phyloP scores from a whole-genome alignment of 2,797 vertebrate genomes.

The Pantherophis vulpinus region DNA sequence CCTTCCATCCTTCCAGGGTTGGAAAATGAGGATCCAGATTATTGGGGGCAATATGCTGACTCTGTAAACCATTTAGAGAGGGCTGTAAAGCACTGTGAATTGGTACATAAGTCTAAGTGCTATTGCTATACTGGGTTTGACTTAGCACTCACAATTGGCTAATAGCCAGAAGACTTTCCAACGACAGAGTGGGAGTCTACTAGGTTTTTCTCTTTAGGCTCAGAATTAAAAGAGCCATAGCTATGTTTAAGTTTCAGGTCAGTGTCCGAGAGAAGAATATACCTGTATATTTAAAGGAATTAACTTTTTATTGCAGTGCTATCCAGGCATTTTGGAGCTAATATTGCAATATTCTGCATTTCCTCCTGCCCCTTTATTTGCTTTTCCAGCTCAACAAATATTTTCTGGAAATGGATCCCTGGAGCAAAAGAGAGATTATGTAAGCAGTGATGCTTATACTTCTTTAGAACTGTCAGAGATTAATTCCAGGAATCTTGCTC shows the following conservation, averaged over 20 bases:
- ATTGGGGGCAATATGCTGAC: no score
- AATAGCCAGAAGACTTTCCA: neutral
- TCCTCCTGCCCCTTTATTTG: neutral
- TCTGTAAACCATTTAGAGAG: no score
- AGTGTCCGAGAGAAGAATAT: neutral
- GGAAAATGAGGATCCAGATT: no score
- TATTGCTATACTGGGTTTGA: neutral
- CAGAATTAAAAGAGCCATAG: neutral
- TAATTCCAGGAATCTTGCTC: neutral
- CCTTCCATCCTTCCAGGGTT: no score
- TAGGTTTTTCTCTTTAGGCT: neutral
- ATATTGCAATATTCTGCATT: neutral
- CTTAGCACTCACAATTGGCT: neutral
- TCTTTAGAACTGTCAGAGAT: neutral
- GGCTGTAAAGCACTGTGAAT: no score
- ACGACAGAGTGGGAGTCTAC: neutral
- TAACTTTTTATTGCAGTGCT: neutral
- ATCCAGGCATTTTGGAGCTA: neutral
- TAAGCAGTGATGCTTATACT: neutral
- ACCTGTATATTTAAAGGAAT: neutral
- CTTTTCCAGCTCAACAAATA: neutral
- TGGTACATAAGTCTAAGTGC: no score
- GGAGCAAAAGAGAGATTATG: neutral
- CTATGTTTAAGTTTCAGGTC: neutral
- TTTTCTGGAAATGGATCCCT: neutral